These are phyloP conservation scores for Hyposoter dolosus DNA, from an alignment of 2,888 invertebrate genomes.

Conservation along the genomic window DNA sequence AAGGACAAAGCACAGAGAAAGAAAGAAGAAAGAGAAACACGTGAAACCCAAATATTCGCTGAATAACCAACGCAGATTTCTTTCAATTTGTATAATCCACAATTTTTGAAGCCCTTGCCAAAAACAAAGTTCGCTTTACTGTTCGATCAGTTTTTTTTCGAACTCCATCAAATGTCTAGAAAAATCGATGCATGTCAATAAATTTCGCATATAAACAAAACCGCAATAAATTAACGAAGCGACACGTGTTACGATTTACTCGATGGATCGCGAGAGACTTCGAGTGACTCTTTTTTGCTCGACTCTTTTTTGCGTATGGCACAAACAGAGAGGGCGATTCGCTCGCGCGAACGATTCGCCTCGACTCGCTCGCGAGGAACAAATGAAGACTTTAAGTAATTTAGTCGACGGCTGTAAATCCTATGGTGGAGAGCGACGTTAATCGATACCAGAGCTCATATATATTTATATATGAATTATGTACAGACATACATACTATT, in stretches of 20 bases:
- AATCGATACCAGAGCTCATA: slow-evolving; percentile 79
- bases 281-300: background rate
- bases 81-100: background rate
- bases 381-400: slow-evolving; percentile 84
- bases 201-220: background rate
- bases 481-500: slow-evolving; percentile 6
- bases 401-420: slow-evolving; percentile 82
- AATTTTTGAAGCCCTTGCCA: background rate
- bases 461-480: slow-evolving; percentile 31
- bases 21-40: slow-evolving; percentile 72
- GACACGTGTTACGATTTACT: background rate
- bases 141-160: background rate
- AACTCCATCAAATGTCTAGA: background rate
- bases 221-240: background rate
- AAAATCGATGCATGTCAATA: background rate
- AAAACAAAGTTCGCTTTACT: background rate
- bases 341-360: slow-evolving; percentile 41
- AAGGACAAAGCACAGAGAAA: slow-evolving; percentile 36
- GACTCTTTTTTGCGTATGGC: background rate
- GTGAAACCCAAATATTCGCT: slow-evolving; percentile 78
- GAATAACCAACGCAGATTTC: slow-evolving; percentile 15
- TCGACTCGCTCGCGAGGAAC: slow-evolving; percentile 73
- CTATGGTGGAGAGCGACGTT: slow-evolving; percentile 80
- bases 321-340: slow-evolving; percentile 45
- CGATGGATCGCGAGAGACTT: background rate